Base-by-base conservation (phyloP, 2,797 vertebrate genomes). In the Microctenopoma stevenorrisi region DNA sequence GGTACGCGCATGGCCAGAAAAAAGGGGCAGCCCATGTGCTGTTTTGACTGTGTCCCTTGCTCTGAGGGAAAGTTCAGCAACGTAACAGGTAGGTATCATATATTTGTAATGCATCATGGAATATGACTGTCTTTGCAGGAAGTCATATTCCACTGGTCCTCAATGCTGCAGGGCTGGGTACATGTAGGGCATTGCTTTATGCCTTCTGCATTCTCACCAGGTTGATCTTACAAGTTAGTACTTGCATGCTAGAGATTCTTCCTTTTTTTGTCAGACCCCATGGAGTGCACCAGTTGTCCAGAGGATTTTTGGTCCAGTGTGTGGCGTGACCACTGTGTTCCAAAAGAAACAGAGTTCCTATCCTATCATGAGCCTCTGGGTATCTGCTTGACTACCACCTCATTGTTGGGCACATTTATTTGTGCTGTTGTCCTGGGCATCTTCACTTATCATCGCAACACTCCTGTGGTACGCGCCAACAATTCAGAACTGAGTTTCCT, bases 11-110 rank as follows among this genome's bases (percentile, higher is more conserved):
- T 86, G 64, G 86, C 85, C n/a, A 66, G 68, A 48, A 79, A 13
- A 50, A 89, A 87, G 13, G 89, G 88, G 3, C 16, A 89, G 11
- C 86, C 92, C 7, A 71, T 86, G 4, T 94, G 93, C 69, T 94
- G 93, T 71, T 93, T 93, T 63, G 87, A 94, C 63, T 94, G 93
- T 44, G 55, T 90, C 2, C 67, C 55, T 13, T 94, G 93, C 48
- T 89, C 89, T 35, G 83, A 86, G 7, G 92, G 94, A 50, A 89
- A 89, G 30, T 85, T 93, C 68, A 93, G 87, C 50, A 94, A 93
- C 67, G 37, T 63, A 0, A 90, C 90, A 22, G 44, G 58, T 48
- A n/a, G 26, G 43, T 47, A 10, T 37, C n/a, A n/a, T n/a, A n/a
- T n/a, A n/a, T n/a, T n/a, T n/a, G n/a, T n/a, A n/a, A n/a, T n/a